phyloP scores from a whole-genome alignment of 1,140 invertebrate genomes.

The Propsilocerus akamusi region DNA sequence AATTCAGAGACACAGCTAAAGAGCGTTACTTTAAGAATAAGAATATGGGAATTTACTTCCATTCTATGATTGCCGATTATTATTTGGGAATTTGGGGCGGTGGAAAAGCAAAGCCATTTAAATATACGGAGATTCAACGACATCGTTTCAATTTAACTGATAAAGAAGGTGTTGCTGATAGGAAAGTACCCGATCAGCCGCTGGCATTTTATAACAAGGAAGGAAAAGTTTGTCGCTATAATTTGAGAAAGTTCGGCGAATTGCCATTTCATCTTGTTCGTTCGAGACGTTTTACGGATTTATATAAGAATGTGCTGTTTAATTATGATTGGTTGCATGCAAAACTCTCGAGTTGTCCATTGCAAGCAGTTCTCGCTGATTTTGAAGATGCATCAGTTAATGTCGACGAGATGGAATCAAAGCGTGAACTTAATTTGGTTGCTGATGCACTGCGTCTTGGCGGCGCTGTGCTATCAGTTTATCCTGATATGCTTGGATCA shows the following conservation, averaged over 20 bases:
- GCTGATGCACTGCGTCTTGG: slow-evolving; percentile 86
- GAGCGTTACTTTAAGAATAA: slow-evolving; percentile 95
- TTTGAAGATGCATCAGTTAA: slow-evolving; percentile 85
- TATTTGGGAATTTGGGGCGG: slow-evolving; percentile 93
- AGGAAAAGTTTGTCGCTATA: slow-evolving; percentile 68
- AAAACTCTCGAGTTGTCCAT: slow-evolving; percentile 83
- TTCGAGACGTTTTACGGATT: slow-evolving; percentile 75
- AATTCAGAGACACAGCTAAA: slow-evolving; percentile 83
- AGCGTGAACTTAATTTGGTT: slow-evolving; percentile 80
- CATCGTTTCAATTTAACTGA: slow-evolving; percentile 74
- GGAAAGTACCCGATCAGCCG: slow-evolving; percentile 91
- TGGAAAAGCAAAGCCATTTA: slow-evolving; percentile 85
- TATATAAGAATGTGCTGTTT: slow-evolving; percentile 87
- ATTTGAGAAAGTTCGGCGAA: slow-evolving; percentile 86
- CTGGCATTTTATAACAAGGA: slow-evolving; percentile 81
- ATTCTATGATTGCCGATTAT: slow-evolving; percentile 95
- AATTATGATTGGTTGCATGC: slow-evolving; percentile 97
- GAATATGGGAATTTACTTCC: slow-evolving; percentile 90
- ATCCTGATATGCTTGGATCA: slow-evolving; percentile 90
- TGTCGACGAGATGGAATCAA: slow-evolving; percentile 67
- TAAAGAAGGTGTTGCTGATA: slow-evolving; percentile 81
- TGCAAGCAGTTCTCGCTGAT: slow-evolving; percentile 85
- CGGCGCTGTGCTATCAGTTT: slow-evolving; percentile 71
- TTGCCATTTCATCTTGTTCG: slow-evolving; percentile 86
- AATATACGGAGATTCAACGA: slow-evolving; percentile 90